Base-by-base conservation (phyloP, 2,888 invertebrate genomes). In the Standfussiana lucernea region DNA sequence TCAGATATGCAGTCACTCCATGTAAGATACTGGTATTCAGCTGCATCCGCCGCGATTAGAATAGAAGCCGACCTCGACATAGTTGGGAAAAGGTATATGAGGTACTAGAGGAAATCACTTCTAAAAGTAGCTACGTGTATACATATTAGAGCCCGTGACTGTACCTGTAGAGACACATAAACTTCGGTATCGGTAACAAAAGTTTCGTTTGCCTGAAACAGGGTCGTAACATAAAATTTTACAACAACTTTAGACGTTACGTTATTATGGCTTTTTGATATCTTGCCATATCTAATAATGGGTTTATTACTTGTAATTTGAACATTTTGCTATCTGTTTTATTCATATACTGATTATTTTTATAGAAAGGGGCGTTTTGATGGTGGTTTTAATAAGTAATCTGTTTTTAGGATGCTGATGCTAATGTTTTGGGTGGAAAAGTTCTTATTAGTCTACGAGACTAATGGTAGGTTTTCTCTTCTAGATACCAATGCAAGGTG, bases 201-300 rank as follows among this genome's bases (percentile, higher is more conserved):
- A 95, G 92, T 94, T 95, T 92, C 92, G 90, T 93, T 93, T 91
- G 89, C 90, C 92, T 91, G 94, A 93, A 82, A 94, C 93, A 93
- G 90, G 92, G 93, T 93, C 94, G 94, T 95, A 94, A 94, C 95
- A 93, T 95, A 95, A 95, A 95, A 95, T 95, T 95, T 95, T 95
- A 95, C 95, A 95, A 94, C 95, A 94, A 95, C 93, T 95, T 95
- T 92, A 93, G 95, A 95, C 93, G 93, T 93, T 91, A 92, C 88
- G 89, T 92, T 93, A 92, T 94, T 95, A 95, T 93, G 80, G 93
- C 94, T 94, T 94, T 95, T 95, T 95, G 94, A 95, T 95, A 95
- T 95, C 95, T 94, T 92, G 90, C 93, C 93, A 91, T 92, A 92
- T 93, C 92, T 94, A 93, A 94, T 94, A 94, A 94, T 95, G 93